Conservation (phyloP, 2,113 vertebrate genomes). For the Stegastes partitus region DNA sequence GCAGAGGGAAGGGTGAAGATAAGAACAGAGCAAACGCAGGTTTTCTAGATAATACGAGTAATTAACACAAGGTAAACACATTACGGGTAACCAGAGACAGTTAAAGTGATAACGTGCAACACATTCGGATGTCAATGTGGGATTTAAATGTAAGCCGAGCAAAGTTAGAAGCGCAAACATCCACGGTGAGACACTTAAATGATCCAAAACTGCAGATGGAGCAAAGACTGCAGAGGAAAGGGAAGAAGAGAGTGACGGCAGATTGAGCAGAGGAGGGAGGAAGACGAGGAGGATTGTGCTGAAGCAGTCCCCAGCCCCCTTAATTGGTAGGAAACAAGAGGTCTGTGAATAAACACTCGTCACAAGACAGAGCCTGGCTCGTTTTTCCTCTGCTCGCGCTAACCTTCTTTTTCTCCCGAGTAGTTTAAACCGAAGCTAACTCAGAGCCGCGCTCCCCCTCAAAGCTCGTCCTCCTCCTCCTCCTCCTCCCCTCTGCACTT, state of each 20-base stretch:
- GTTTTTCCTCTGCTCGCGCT: conserved; percentile 50
- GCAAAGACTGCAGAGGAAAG: conserved; percentile 18
- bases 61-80: conserved; percentile 62
- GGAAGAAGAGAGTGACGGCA: conserved; percentile 48
- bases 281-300: conserved; percentile 48
- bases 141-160: conserved; percentile 17
- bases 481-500: conserved; percentile 38
- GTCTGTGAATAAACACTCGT: conserved; percentile 77
- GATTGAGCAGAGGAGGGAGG: conserved; percentile 55
- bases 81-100: conserved; percentile 1
- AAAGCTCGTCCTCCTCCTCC: conserved; percentile 43
- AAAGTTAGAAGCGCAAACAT: background rate
- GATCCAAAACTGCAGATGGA: conserved; percentile 53
- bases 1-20: conserved; percentile 48
- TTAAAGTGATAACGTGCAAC: background rate
- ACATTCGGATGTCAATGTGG: background rate
- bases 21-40: conserved; percentile 48
- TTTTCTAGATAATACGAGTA: conserved; percentile 48
- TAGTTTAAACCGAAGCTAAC: conserved; percentile 54
- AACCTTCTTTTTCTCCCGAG: conserved; percentile 51
- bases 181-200: conserved; percentile 45
- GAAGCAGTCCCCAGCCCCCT: conserved; percentile 60
- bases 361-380: conserved; percentile 66
- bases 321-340: conserved; percentile 79
- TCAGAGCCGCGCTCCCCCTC: conserved; percentile 29